Evolutionary conservation across 2,888 invertebrate species (phyloP).

Genomic region (Sinhomidia bicolor): DNA sequence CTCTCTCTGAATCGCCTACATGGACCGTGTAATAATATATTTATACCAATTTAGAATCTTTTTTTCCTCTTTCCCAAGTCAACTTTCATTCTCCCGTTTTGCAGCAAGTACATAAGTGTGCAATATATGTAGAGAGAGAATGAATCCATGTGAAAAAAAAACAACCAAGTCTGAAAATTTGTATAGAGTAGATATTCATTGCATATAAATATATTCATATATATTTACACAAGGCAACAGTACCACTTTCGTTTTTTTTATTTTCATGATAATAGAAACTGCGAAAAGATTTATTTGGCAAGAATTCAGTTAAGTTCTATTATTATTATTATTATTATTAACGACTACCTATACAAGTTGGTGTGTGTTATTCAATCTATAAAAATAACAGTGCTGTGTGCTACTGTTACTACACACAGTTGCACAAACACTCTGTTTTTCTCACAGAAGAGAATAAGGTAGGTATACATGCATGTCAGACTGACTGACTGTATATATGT

Average conservation of each 20-base stretch:
- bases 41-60: conserved; percentile 32
- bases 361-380: background rate
- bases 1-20: background rate
- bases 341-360: background rate
- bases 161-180: background rate
- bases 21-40: conserved; percentile 36
- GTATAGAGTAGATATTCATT: background rate
- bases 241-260: conserved; percentile 6
- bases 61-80: background rate
- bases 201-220: no score
- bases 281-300: conserved; percentile 37
- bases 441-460: no score
- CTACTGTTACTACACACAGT: background rate
- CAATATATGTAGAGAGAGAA: background rate
- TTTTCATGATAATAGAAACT: background rate
- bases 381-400: background rate
- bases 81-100: background rate
- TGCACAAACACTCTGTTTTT: no score
- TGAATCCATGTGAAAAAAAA: background rate
- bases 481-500: no score
- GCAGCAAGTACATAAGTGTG: background rate
- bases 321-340: background rate
- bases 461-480: no score
- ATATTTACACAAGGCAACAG: background rate
- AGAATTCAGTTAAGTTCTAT: conserved; percentile 28